These are phyloP conservation scores for Synanthedon formicaeformis DNA, from an alignment of 2,888 invertebrate genomes.

Conservation along the genomic window DNA sequence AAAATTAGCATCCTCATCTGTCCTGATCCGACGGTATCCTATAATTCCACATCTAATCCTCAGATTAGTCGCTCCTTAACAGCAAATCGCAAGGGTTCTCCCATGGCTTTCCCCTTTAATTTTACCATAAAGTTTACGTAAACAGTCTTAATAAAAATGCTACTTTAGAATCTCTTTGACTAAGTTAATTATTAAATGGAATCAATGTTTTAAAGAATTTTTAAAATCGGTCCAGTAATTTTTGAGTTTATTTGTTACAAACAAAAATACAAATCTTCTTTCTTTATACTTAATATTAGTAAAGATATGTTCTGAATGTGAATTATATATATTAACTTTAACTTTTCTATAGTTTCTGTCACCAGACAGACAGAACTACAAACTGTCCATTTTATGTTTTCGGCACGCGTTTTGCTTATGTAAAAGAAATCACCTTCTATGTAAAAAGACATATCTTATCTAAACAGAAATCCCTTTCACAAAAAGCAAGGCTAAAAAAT, in stretches of 20 bases:
- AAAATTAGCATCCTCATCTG: background rate
- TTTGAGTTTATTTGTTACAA: too few relatives aligned
- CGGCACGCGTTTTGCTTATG: too few relatives aligned
- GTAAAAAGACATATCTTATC: too few relatives aligned
- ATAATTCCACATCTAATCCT: background rate
- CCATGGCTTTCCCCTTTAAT: background rate
- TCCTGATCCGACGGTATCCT: background rate
- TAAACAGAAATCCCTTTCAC: background rate
- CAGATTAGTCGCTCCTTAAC: background rate
- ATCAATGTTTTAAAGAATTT: too few relatives aligned
- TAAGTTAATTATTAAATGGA: too few relatives aligned
- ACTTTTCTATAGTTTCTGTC: background rate
- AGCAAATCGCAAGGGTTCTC: background rate
- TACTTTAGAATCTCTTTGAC: too few relatives aligned
- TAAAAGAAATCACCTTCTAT: too few relatives aligned
- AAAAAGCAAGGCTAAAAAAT: constrained; percentile 1
- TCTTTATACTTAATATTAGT: background rate
- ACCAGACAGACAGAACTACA: too few relatives aligned
- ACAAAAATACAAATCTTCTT: background rate
- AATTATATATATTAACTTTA: background rate
- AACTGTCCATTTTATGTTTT: too few relatives aligned
- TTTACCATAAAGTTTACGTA: too few relatives aligned
- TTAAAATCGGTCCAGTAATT: too few relatives aligned
- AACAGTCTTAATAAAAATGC: too few relatives aligned
- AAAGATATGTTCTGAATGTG: background rate